Base-by-base conservation (phyloP, 2,888 invertebrate species). In the Meiosimyza decipiens region DNA sequence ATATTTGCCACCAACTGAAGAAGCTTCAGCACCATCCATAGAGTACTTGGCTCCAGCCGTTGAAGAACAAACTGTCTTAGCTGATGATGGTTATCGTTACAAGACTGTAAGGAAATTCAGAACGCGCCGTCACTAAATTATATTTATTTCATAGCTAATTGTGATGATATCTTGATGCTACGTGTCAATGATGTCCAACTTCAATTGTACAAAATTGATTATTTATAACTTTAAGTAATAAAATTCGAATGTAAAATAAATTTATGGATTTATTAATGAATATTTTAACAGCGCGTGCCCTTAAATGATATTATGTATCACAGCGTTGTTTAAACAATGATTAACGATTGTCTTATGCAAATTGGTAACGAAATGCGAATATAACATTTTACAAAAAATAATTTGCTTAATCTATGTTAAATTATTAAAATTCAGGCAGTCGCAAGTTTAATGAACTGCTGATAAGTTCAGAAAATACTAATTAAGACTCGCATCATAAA, bases 31-130 rank as follows among this genome's bases (percentile, higher is more conserved):
- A 52, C 73, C 73, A 22, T 66, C 71, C 16, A 65, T 59, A 51
- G 64, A 60, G 28, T 69, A 59, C 51, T 33, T 69, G 15, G 66
- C 66, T 4, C 66, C 66, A 52, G 66, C 51, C 13, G 64, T 55
- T 40, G 70, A 76, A 9, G 67, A 67, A 65, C 60, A 5, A 75
- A n/a, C n/a, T n/a, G n/a, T n/a, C n/a, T n/a, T n/a, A n/a, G n/a
- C 76, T 75, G 74, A 6, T 67, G 84, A 85, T 80, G 84, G 84
- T 51, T 84, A 84, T 78, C 85, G 84, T 71, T 85, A 85, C 80
- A 85, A 85, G 79, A 81, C 81, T 64, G 73, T 75, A n/a, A 74
- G 54, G 50, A 74, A 72, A 71, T 71, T 73, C 51, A 76, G 68
- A 71, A 68, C 68, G 68, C 74, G 71, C 33, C 76, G 76, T 59